These are phyloP conservation scores for Daktulosphaira vitifoliae DNA, from an alignment of 1,140 invertebrate species.

Conservation along the genomic window DNA sequence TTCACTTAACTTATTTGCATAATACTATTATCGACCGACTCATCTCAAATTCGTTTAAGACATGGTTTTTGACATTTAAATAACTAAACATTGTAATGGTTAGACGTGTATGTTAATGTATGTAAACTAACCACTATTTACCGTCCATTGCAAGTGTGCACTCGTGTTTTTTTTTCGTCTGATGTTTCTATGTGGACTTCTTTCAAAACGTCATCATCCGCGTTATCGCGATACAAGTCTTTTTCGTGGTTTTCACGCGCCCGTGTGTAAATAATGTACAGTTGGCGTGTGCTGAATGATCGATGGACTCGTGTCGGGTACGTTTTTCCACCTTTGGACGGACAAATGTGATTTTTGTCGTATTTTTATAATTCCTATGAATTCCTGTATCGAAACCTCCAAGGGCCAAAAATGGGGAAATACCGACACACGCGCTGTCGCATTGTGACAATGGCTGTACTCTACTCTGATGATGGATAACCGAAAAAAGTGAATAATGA, in stretches of 20 bases:
- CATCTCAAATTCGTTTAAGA: too few species aligned
- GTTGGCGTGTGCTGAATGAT: constrained; percentile 21
- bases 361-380: not conserved
- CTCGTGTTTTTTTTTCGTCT: too few species aligned
- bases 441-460: not conserved
- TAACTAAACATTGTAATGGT: too few species aligned
- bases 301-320: constrained; percentile 8
- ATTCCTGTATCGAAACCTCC: too few species aligned
- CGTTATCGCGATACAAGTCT: constrained; percentile 22
- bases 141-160: too few species aligned
- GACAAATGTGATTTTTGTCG: constrained; percentile 16
- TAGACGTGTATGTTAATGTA: too few species aligned
- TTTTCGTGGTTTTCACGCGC: not conserved
- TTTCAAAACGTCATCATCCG: constrained; percentile 1
- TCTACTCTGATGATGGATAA: constrained; percentile 21
- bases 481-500: constrained; percentile 23
- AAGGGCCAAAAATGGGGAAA: too few species aligned
- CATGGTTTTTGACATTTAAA: too few species aligned
- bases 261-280: constrained; percentile 11
- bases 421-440: not conserved
- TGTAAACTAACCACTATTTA: too few species aligned
- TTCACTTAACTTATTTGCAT: too few species aligned
- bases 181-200: not conserved
- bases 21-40: too few species aligned
- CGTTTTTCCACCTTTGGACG: not conserved